Percentiles rank a stretch among this genome's conserved stretches.
Conservation (phyloP, 2,888 invertebrate species). For the Synergus japonicus region DNA sequence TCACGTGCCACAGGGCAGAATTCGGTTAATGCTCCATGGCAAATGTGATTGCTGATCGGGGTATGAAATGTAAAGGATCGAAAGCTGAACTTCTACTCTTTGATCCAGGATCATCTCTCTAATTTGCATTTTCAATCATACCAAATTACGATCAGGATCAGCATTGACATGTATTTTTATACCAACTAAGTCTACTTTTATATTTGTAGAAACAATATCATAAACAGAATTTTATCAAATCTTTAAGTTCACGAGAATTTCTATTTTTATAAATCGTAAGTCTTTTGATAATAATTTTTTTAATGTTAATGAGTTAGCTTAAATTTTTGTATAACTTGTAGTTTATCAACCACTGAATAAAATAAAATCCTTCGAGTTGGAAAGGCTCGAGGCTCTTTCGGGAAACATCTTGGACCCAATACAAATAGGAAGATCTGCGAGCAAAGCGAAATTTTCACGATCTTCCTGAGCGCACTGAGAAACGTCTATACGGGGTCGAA, state of each 20-base stretch:
- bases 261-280: too few relatives aligned
- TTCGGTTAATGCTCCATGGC: constrained; percentile 16
- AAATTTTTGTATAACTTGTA: too few relatives aligned
- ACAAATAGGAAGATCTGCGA: constrained; percentile 17
- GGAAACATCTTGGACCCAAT: constrained; percentile 27
- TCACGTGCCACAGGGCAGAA: constrained; percentile 65
- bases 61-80: constrained; percentile 43
- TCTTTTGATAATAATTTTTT: too few relatives aligned
- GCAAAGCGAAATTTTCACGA: constrained; percentile 31
- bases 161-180: not conserved
- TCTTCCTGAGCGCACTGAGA: not conserved
- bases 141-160: constrained; percentile 34
- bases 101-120: constrained; percentile 56
- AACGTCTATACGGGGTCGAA: constrained; percentile 24
- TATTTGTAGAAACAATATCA: not conserved
- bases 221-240: not conserved
- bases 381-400: not conserved
- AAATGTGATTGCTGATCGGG: constrained; percentile 44
- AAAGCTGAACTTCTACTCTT: constrained; percentile 53
- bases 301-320: not conserved
- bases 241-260: not conserved
- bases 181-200: not conserved
- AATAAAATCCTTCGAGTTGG: not conserved
- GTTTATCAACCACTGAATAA: not conserved
- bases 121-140: constrained; percentile 65